Conservation (phyloP, 2,797 vertebrate genomes). For the Euthynnus affinis region DNA sequence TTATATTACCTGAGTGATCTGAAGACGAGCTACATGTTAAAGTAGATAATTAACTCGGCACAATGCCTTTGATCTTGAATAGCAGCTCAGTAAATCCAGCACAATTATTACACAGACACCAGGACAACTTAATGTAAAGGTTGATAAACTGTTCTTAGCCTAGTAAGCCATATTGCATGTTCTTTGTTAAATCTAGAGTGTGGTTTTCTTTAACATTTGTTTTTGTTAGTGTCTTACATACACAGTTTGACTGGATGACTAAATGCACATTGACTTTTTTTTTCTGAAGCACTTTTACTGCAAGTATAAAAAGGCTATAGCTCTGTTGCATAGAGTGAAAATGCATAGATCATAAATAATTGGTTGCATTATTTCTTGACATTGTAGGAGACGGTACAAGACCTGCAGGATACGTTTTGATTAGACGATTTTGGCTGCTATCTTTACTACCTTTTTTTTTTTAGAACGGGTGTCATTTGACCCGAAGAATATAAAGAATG, state of each 20-base stretch:
- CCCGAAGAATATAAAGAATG: not conserved
- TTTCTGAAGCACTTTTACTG: conserved; percentile 2
- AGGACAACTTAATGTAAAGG: conserved; percentile 81
- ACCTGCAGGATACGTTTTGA: conserved; percentile 6
- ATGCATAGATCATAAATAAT: not conserved
- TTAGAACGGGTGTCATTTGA: not conserved
- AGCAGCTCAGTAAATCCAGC: conserved; percentile 8
- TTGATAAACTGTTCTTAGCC: conserved; percentile 77
- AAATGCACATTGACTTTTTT: conserved; percentile 83
- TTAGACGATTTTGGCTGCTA: not conserved
- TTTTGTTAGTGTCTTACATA: conserved; percentile 82
- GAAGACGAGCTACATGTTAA: conserved; percentile 4
- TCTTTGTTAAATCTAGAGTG: conserved; percentile 80
- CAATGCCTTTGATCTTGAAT: not conserved
- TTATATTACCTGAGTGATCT: not conserved
- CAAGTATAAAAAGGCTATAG: conserved; percentile 22
- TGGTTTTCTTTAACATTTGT: conserved; percentile 83
- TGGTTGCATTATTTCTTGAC: not conserved
- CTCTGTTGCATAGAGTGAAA: conserved; percentile 71
- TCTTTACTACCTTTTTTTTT: not conserved
- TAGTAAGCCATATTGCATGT: conserved; percentile 80
- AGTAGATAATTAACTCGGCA: conserved; percentile 22
- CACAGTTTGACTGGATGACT: conserved; percentile 71
- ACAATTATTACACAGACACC: conserved; percentile 46
- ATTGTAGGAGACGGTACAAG: not conserved